Conservation (phyloP, 1,140 invertebrate species). For the Popillia japonica region DNA sequence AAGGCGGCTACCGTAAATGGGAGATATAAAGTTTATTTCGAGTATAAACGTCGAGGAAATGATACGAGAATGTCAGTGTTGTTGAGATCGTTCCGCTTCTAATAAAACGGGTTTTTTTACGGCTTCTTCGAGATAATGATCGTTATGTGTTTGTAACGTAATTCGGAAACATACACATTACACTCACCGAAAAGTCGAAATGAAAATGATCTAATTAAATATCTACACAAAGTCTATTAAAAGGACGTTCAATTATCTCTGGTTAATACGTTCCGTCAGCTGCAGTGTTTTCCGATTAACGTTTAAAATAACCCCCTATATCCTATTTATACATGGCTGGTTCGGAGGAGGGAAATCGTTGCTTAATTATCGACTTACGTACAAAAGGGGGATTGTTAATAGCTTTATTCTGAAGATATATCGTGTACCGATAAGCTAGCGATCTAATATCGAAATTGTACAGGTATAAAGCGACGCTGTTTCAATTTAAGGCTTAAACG, state of each 20-base stretch:
- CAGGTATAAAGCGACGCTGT: neutral
- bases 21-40: neutral
- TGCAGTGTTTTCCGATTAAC: neutral
- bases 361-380: conserved; percentile 16
- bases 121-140: too few relatives aligned
- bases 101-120: too few relatives aligned
- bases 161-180: too few relatives aligned
- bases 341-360: neutral
- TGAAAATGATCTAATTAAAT: too few relatives aligned
- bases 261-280: neutral
- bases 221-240: neutral
- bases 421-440: neutral
- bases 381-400: neutral
- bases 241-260: neutral
- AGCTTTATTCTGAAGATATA: neutral
- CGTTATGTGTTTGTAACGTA: too few relatives aligned
- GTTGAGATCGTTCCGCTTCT: too few relatives aligned
- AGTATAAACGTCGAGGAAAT: too few relatives aligned
- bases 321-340: neutral
- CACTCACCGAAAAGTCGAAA: too few relatives aligned
- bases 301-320: neutral
- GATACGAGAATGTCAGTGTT: too few relatives aligned
- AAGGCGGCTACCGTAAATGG: neutral
- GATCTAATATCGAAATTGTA: neutral
- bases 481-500: neutral